These are phyloP conservation scores for Emys orbicularis DNA, from an alignment of 2,797 vertebrate species.

Conservation along the genomic window DNA sequence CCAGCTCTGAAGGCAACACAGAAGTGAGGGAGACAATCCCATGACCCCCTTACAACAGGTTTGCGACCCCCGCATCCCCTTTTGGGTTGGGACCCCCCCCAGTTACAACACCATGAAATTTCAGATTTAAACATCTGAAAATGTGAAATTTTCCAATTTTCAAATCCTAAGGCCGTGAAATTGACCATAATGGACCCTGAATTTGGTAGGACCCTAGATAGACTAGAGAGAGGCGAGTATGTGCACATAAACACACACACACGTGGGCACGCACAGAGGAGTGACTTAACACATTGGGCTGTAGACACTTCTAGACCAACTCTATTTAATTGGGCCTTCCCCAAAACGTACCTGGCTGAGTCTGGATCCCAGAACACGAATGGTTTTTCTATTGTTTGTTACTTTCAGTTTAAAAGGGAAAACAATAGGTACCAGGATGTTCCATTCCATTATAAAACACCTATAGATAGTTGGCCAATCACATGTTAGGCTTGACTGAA, in stretches of 20 bases:
- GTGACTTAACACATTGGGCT: background rate
- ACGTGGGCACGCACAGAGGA: rapidly evolving
- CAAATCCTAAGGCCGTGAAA: too few relatives aligned
- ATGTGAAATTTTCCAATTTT: too few relatives aligned
- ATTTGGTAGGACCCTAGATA: too few relatives aligned
- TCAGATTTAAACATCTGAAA: too few relatives aligned
- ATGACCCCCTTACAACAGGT: too few relatives aligned
- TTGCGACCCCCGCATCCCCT: too few relatives aligned
- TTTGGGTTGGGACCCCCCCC: too few relatives aligned
- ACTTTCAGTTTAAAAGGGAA: rapidly evolving
- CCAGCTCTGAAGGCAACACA: too few relatives aligned
- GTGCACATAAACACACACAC: background rate
- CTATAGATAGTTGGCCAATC: background rate
- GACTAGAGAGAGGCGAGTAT: too few relatives aligned
- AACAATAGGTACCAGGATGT: background rate
- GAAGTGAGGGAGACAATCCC: too few relatives aligned
- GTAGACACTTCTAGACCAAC: rapidly evolving
- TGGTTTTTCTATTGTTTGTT: background rate
- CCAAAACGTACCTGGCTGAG: background rate
- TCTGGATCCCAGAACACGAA: background rate
- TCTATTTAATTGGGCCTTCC: background rate
- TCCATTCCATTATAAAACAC: background rate
- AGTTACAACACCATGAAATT: too few relatives aligned
- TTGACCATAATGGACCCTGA: too few relatives aligned
- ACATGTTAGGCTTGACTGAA: background rate